Evolutionary conservation across 2,797 vertebrate species (phyloP).

Genomic region (Tragelaphus eurycerus): DNA sequence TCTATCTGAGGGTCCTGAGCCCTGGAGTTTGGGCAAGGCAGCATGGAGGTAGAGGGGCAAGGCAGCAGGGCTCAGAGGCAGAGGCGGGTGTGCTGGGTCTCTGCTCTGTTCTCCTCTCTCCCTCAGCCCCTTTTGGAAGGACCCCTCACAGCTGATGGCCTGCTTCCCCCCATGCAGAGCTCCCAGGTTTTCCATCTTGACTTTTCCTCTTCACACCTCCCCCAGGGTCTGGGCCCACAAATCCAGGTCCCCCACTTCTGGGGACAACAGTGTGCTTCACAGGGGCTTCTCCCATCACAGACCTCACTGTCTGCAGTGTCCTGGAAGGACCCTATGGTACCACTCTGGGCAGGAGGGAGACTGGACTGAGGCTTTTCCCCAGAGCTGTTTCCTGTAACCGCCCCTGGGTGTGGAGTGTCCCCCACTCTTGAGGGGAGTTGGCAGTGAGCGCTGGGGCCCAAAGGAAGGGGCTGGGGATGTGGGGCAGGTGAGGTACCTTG

Average conservation of each 20-base stretch:
- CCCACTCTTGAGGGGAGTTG: not conserved
- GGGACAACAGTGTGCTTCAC: not conserved
- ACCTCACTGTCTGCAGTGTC: not conserved
- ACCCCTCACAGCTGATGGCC: not conserved
- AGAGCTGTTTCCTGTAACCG: not conserved
- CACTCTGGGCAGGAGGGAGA: not conserved
- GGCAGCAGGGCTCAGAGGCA: not conserved
- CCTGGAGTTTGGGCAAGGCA: not conserved
- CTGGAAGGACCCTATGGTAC: not conserved
- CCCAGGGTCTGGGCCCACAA: not conserved
- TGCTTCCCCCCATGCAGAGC: not conserved
- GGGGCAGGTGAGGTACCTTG: slow-evolving; percentile 88
- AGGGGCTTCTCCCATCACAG: no score
- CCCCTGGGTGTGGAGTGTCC: rapidly evolving
- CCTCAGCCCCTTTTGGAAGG: not conserved
- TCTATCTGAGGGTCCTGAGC: not conserved
- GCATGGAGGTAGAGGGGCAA: not conserved
- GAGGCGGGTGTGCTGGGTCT: no score
- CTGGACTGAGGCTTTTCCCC: not conserved
- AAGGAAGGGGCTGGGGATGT: not conserved
- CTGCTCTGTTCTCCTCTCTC: not conserved
- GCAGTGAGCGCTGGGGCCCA: rapidly evolving
- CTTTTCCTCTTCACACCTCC: not conserved
- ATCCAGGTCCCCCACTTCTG: not conserved
- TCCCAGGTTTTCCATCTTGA: not conserved